Evolutionary conservation across 2,113 vertebrate species (phyloP).

Genomic region (Pungitius pungitius): DNA sequence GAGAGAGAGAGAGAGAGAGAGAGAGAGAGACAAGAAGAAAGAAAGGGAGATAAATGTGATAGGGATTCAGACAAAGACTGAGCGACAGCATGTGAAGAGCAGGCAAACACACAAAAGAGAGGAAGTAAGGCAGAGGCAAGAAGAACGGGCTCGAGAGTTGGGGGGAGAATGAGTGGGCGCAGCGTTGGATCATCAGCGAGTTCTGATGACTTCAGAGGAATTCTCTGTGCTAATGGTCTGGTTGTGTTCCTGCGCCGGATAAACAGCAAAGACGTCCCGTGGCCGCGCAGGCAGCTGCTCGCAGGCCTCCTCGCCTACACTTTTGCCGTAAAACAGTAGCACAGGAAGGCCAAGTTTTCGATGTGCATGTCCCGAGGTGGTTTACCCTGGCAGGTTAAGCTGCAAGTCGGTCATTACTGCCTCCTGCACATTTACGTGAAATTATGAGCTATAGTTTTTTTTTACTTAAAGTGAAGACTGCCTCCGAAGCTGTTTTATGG

Average conservation of each 20-base stretch:
- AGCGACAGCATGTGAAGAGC: slow-evolving; percentile 61
- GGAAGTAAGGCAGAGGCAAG: slow-evolving; percentile 23
- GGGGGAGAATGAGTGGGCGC: slow-evolving; percentile 50
- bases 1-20: slow-evolving; percentile 8
- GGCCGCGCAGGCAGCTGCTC: slow-evolving; percentile 32
- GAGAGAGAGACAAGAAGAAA: too few relatives aligned
- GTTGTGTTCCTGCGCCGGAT: slow-evolving; percentile 25
- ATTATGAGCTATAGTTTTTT: not conserved
- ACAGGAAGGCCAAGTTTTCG: slow-evolving; percentile 22
- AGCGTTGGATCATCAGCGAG: slow-evolving; percentile 40
- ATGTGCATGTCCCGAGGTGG: slow-evolving; percentile 27
- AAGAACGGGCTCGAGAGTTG: slow-evolving; percentile 24
- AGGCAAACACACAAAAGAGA: slow-evolving; percentile 42
- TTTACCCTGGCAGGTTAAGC: not conserved
- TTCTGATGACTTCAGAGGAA: slow-evolving; percentile 43
- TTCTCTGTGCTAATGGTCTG: slow-evolving; percentile 42
- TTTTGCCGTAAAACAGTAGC: slow-evolving; percentile 9
- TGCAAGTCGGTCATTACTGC: not conserved
- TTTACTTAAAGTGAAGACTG: slow-evolving; percentile 6
- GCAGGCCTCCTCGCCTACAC: slow-evolving; percentile 15
- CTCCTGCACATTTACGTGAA: slow-evolving; percentile 8
- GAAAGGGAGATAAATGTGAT: slow-evolving; percentile 21
- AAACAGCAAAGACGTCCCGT: slow-evolving; percentile 21
- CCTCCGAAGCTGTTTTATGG: not conserved
- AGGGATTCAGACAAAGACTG: slow-evolving; percentile 50